A percentile compares a stretch with the other conserved stretches of the same genome.
phyloP scores from a whole-genome alignment of 2,797 vertebrate species.

The Coregonus ussuriensis region DNA sequence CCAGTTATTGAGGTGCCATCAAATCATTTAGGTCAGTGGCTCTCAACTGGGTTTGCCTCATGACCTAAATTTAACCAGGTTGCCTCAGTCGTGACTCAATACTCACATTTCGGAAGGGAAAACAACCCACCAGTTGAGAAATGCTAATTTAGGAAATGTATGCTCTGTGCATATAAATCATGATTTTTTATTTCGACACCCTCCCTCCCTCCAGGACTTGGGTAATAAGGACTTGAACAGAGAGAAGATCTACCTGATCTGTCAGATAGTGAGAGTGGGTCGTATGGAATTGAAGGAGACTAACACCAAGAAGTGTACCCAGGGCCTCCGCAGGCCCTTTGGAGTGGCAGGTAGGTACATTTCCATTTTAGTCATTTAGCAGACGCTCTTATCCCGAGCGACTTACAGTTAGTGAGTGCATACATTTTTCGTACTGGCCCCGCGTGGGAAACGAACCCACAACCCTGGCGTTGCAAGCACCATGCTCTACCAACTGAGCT shows the following conservation, averaged over 20 bases:
- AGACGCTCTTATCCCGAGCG: too few relatives aligned
- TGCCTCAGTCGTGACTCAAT: too few relatives aligned
- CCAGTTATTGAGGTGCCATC: background rate
- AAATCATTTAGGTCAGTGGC: background rate
- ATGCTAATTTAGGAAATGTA: too few relatives aligned
- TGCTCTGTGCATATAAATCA: too few relatives aligned
- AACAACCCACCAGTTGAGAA: too few relatives aligned
- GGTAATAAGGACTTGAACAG: constrained; percentile 95
- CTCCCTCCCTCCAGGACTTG: constrained; percentile 81
- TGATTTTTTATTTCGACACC: background rate
- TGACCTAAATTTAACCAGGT: background rate
- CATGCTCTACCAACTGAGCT: too few relatives aligned
- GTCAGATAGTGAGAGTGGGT: constrained; percentile 94
- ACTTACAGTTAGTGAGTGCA: too few relatives aligned
- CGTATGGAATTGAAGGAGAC: constrained; percentile 93
- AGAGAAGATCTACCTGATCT: constrained; percentile 96
- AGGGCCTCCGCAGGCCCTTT: constrained; percentile 88
- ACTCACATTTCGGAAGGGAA: too few relatives aligned
- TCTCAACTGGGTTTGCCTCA: background rate
- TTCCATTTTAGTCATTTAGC: too few relatives aligned
- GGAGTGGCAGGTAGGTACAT: constrained; percentile 89
- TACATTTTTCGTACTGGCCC: too few relatives aligned
- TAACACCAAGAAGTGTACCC: constrained; percentile 84
- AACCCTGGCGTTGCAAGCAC: too few relatives aligned
- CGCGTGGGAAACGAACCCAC: too few relatives aligned